Evolutionary conservation across 2,888 invertebrate genomes (phyloP), one percentile per base, ranked within the genome.

Genomic region (Cryptocephalus moraei): DNA sequence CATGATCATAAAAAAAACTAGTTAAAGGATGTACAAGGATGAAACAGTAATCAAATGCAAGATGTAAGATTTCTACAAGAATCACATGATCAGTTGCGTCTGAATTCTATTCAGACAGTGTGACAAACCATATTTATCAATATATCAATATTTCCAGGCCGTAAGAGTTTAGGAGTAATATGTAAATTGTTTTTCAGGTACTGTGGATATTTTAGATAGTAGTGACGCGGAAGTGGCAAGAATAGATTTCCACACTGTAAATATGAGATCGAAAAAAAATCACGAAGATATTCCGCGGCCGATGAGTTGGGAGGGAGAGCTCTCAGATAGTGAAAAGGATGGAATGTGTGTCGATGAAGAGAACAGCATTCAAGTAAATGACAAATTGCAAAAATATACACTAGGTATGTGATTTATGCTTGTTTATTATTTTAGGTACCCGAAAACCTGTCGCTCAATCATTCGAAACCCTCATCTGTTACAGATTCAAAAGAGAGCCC

Each of bases 251-350:
- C 78, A 80, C 34, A 57, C 61, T 42, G 67, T 67, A 41, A 65
- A 66, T 54, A 65, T 68, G 62, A 59, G 69, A 48, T 62, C 64
- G 45, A 67, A 67, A 54, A 67, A 63, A 54, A 63, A 66, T 39
- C 62, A 66, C 52, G 63, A 61, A 44, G 66, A 68, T 49, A 44
- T 58, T 70, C 65, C 79, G 8, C 73, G 92, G 44, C 92, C 92
- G 42, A 93, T 93, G 92, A 91, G 91, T 8, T 92, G 92, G 92
- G 92, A 92, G 69, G 92, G 92, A 8, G 91, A 91, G 68, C 77
- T 92, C 9, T 91, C 91, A 1, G 92, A 92, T 65, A 81, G 85
- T n/a, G 90, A 90, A 64, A 72, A 65, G 53, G 68, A 70, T 51
- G 58, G 56, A 43, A 62, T 68, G 67, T 65, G 65, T 49, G 54